phyloP scores from a whole-genome alignment of 2,888 invertebrate genomes.

The Torymus texanus region DNA sequence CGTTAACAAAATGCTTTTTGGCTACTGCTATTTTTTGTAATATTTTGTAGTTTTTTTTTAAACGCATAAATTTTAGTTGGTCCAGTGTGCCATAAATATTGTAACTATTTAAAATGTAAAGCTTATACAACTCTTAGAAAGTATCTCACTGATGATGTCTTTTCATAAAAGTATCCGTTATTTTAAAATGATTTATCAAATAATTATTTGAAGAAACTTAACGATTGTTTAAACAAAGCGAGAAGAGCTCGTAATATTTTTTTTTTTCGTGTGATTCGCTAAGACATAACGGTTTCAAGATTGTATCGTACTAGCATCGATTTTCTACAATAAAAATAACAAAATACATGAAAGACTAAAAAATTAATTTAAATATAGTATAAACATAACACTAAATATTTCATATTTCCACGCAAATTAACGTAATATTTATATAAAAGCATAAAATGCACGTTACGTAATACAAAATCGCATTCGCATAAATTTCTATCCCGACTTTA shows the following conservation, averaged over 20 bases:
- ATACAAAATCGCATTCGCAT: constrained; percentile 39
- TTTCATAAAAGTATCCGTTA: constrained; percentile 49
- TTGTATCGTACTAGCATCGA: constrained; percentile 23
- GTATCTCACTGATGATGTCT: constrained; percentile 66
- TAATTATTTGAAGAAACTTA: constrained; percentile 20
- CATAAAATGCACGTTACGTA: constrained; percentile 34
- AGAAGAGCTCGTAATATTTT: neutral
- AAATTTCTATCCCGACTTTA: constrained; percentile 18
- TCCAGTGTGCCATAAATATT: constrained; percentile 62
- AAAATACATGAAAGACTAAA: constrained; percentile 57
- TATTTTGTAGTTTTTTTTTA: constrained; percentile 33
- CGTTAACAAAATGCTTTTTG: constrained; percentile 42
- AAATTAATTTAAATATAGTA: constrained; percentile 35
- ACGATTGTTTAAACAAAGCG: constrained; percentile 15
- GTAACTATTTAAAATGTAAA: constrained; percentile 59
- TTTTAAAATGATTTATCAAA: constrained; percentile 43
- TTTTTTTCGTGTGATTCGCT: neutral
- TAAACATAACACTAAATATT: constrained; percentile 32
- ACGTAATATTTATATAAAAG: constrained; percentile 49
- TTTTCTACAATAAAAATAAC: constrained; percentile 51
- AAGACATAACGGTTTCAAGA: constrained; percentile 6
- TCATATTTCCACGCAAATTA: constrained; percentile 32
- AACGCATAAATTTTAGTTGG: constrained; percentile 62
- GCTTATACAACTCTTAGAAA: constrained; percentile 60
- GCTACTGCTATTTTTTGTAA: constrained; percentile 33